These are phyloP conservation scores for Agonum fuliginosum DNA, from an alignment of 2,888 invertebrate species.

Conservation along the genomic window DNA sequence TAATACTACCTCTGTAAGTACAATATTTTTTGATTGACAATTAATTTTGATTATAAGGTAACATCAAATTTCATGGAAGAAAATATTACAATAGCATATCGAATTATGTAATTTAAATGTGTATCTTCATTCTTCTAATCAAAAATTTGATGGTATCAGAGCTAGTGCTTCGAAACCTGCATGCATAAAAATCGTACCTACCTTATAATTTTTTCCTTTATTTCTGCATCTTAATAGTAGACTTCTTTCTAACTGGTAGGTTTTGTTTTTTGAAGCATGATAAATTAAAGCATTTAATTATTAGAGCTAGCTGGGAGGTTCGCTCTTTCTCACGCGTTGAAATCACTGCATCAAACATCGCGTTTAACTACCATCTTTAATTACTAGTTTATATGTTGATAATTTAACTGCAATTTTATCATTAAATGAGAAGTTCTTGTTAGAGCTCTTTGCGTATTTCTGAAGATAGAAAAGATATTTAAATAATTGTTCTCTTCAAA, in stretches of 20 bases:
- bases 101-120: background rate
- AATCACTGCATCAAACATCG: background rate
- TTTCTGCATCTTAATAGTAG: slow-evolving; percentile 5
- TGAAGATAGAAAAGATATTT: too few relatives aligned
- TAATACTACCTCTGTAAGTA: too few relatives aligned
- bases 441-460: background rate
- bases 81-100: too few relatives aligned
- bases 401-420: background rate
- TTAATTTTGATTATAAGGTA: too few relatives aligned
- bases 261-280: slow-evolving; percentile 18
- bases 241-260: slow-evolving; percentile 4
- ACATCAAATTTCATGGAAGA: too few relatives aligned
- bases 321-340: slow-evolving; percentile 17
- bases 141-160: too few relatives aligned
- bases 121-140: background rate
- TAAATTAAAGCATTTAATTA: background rate
- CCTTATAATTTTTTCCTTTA: background rate
- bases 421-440: too few relatives aligned
- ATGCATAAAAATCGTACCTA: too few relatives aligned
- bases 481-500: too few relatives aligned
- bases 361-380: slow-evolving; percentile 10
- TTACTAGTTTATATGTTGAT: slow-evolving; percentile 3
- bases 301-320: too few relatives aligned
- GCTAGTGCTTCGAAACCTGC: too few relatives aligned
- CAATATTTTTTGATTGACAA: too few relatives aligned